Base-by-base conservation (phyloP, 2,113 vertebrate species). In the Brachyistius frenatus region DNA sequence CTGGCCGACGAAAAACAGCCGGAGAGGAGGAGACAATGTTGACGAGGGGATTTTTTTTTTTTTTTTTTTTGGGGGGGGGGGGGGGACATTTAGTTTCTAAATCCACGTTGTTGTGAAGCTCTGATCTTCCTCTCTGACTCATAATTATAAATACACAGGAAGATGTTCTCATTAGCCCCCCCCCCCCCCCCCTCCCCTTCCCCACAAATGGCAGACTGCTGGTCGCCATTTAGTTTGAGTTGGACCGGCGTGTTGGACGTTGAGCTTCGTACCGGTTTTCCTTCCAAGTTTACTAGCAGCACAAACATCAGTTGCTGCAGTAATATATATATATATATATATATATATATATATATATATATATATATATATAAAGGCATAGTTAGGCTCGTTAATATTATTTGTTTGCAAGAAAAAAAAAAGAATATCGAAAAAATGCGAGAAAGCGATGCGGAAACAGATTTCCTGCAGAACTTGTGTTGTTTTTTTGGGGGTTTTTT, bases 1-100 rank as follows among this genome's bases (percentile, higher is more conserved):
- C 56, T 23, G 55, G 2, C 1, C 0, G 74, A 70, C 85, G 87
- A 86, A 90, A 91, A 86, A 86, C 80, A 90, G 89, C 64, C 80
- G 36, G 66, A 47, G 83, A 79, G 33, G 79, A 70, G 67, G 80
- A 76, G 37, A 39, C 49, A 4, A 73, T 86, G 89, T 86, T 73
- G 86, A 79, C 77, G 55, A 60, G 16, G 46, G 76, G 80, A 75
- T 73, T 86, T 35, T 46, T 23, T 23, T 23, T 23, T 1, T 23
- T 23, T 23, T 23, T 23, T 23, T 23, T 23, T n/a, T n/a, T n/a
- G n/a, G 23, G 23, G 23, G 23, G 23, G 23, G 23, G 23, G 23
- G 23, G 23, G 23, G 72, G 75, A 90, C 75, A 83, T 92, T 88
- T 81, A 71, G 81, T 84, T 67, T 80, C 50, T 52, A 66, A 70